Conservation (phyloP, 1,140 invertebrate genomes). For the Phymastichus coffea region DNA sequence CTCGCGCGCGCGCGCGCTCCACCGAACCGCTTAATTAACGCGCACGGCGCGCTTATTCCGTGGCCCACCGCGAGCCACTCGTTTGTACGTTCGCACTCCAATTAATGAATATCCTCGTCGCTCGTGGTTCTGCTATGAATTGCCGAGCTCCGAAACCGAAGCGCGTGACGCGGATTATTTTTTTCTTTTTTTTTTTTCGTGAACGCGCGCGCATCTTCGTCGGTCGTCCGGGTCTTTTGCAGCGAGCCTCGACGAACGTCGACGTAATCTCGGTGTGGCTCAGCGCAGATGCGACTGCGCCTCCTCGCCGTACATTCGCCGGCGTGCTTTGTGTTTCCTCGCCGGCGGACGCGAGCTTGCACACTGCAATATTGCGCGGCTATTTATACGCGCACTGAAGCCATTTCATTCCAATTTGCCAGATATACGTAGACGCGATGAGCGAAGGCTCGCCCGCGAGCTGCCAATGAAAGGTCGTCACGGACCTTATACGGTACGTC, state of each 20-base stretch:
- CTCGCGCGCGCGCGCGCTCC: neutral
- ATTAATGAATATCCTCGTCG: neutral
- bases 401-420: too few relatives aligned
- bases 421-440: too few relatives aligned
- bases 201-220: neutral
- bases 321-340: neutral
- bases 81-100: constrained; percentile 9
- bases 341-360: constrained; percentile 13
- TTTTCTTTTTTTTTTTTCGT: neutral
- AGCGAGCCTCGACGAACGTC: neutral
- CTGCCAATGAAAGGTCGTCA: too few relatives aligned
- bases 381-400: too few relatives aligned
- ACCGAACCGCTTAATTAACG: constrained; percentile 1
- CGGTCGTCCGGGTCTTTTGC: too few relatives aligned
- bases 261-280: neutral
- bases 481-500: too few relatives aligned
- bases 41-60: constrained; percentile 12
- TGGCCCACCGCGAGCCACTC: neutral
- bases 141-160: neutral
- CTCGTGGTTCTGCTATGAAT: neutral
- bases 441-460: too few relatives aligned
- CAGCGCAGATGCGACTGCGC: neutral
- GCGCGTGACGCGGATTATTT: neutral
- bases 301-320: neutral
- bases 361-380: too few relatives aligned